Percentiles rank a stretch among this genome's conserved stretches.
Evolutionary conservation across 2,888 invertebrate species (phyloP).

Genomic region (Polietes domitor): DNA sequence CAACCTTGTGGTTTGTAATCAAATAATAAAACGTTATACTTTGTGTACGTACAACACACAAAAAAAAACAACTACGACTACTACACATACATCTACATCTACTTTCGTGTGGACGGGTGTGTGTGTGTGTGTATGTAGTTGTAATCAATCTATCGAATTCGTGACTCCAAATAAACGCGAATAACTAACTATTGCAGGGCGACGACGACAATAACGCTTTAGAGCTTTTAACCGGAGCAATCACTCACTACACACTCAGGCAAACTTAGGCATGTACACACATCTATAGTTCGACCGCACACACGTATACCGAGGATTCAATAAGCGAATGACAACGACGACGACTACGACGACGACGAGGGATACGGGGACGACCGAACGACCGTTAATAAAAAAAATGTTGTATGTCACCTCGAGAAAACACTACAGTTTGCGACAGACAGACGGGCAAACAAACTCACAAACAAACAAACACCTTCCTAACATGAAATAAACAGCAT

Average conservation of each 20-base stretch:
- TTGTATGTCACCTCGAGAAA: slow-evolving; percentile 64
- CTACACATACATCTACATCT: not conserved
- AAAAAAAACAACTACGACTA: not conserved
- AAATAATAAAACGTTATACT: slow-evolving; percentile 12
- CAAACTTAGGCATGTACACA: not conserved
- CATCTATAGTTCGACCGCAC: not conserved
- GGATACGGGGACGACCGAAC: slow-evolving; percentile 19
- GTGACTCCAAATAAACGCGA: slow-evolving; percentile 15
- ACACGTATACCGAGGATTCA: slow-evolving; percentile 37
- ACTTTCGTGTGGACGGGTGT: not conserved
- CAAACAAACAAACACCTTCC: slow-evolving; percentile 36
- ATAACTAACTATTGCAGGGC: slow-evolving; percentile 14
- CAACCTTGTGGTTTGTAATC: slow-evolving; percentile 35
- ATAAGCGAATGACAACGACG: slow-evolving; percentile 7
- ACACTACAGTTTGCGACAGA: slow-evolving; percentile 41
- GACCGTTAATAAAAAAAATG: slow-evolving; percentile 42
- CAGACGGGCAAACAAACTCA: not conserved
- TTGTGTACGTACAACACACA: not conserved
- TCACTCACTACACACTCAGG: slow-evolving; percentile 22
- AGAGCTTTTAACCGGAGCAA: slow-evolving; percentile 35
- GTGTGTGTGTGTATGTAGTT: not conserved
- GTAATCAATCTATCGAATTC: slow-evolving; percentile 28
- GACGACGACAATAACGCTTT: slow-evolving; percentile 25
- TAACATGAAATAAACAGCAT: slow-evolving; percentile 37
- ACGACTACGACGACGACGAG: not conserved